Conservation (phyloP, 2,888 invertebrate genomes). For the Meta bourneti region DNA sequence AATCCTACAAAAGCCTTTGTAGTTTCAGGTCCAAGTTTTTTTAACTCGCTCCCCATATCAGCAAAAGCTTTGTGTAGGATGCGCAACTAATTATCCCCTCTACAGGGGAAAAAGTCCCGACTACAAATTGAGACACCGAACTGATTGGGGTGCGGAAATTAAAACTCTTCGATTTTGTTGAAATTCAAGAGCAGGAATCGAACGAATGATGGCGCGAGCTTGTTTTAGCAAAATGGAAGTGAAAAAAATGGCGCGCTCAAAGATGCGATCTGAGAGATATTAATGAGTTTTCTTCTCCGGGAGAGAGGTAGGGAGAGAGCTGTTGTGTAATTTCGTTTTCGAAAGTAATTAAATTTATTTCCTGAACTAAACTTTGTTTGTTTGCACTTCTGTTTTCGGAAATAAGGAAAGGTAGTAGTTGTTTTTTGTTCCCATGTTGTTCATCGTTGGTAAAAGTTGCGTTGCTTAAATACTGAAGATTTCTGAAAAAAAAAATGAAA, state of each 20-base stretch:
- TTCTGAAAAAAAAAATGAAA: neutral
- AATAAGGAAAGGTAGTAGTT: neutral
- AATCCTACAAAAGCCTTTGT: conserved; percentile 47
- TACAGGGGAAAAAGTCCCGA: neutral
- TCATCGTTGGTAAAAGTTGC: neutral
- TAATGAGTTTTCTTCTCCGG: conserved; percentile 40
- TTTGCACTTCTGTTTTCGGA: conserved; percentile 27
- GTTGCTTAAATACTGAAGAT: neutral
- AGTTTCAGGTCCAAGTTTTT: conserved; percentile 28
- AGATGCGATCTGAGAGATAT: conserved; percentile 27
- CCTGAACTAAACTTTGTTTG: conserved; percentile 14
- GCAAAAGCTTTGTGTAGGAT: neutral
- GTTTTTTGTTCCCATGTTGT: neutral
- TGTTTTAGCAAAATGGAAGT: conserved; percentile 5
- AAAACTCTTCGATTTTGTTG: conserved; percentile 52
- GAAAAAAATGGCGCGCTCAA: neutral
- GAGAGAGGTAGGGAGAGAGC: neutral
- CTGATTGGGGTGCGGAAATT: conserved; percentile 34
- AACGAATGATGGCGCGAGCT: neutral
- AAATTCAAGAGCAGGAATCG: conserved; percentile 33
- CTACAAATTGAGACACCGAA: conserved; percentile 30
- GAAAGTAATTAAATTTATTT: conserved; percentile 56
- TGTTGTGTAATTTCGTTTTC: conserved; percentile 46
- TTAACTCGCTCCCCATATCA: conserved; percentile 1
- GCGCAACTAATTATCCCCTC: conserved; percentile 26